A percentile compares a stretch with the other conserved stretches of the same genome.
Evolutionary conservation across 1,140 invertebrate genomes (phyloP).

Genomic region (Meloidogyne floridensis): DNA sequence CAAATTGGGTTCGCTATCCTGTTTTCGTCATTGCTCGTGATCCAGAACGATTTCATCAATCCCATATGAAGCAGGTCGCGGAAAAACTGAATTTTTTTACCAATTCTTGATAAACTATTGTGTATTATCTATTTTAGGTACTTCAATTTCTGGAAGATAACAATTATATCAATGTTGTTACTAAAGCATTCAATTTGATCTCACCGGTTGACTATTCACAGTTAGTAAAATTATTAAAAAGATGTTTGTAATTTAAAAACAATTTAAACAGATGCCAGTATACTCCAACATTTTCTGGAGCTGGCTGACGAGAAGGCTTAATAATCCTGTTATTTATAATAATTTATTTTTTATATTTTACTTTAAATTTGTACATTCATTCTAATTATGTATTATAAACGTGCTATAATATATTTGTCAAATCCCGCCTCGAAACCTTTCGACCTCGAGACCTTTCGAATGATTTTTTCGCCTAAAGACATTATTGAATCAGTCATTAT

Average conservation of each 20-base stretch:
- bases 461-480: no score
- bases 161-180: constrained; percentile 66
- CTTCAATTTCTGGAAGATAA: constrained; percentile 65
- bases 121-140: constrained; percentile 35
- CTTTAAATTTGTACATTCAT: neutral
- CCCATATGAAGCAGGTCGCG: constrained; percentile 58
- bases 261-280: constrained; percentile 54
- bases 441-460: no score
- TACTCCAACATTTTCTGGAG: constrained; percentile 64
- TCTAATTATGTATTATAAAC: no score
- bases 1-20: constrained; percentile 55
- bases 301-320: constrained; percentile 53
- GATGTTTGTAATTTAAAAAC: neutral
- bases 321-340: neutral
- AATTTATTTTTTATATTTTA: neutral
- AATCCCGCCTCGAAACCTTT: no score
- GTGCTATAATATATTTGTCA: no score
- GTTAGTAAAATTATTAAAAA: neutral
- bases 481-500: no score
- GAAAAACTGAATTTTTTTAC: neutral
- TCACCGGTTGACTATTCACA: constrained; percentile 65
- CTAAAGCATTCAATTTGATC: constrained; percentile 66
- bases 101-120: neutral
- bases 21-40: constrained; percentile 66
- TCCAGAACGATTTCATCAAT: constrained; percentile 60